These are phyloP conservation scores for Acromyrmex heyeri DNA, from an alignment of 1,140 invertebrate genomes.

Conservation along the genomic window DNA sequence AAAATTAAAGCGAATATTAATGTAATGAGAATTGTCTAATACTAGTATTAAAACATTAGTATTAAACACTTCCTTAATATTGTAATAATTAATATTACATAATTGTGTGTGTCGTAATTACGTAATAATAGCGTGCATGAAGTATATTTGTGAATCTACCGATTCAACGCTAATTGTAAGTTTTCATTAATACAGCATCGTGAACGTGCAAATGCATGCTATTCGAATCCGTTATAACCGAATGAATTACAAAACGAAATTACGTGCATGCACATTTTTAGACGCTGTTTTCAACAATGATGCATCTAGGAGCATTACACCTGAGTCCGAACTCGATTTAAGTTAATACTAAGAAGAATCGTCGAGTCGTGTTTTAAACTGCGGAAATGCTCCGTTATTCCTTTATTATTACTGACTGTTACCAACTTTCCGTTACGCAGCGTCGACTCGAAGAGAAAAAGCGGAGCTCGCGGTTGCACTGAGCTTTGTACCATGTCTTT, in stretches of 20 bases:
- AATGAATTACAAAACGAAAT: slow-evolving; percentile 28
- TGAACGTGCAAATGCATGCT: neutral
- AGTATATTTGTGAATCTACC: neutral
- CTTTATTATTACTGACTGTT: slow-evolving; percentile 60
- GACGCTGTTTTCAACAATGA: slow-evolving; percentile 7
- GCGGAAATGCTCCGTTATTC: slow-evolving; percentile 61
- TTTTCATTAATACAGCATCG: neutral
- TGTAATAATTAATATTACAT: slow-evolving; percentile 1
- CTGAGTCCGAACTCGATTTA: slow-evolving; percentile 30
- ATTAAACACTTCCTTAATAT: neutral
- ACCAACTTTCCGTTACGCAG: slow-evolving; percentile 57
- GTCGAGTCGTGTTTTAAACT: slow-evolving; percentile 51
- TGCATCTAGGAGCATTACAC: neutral
- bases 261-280: neutral
- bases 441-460: slow-evolving; percentile 52
- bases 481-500: neutral
- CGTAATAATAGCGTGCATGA: neutral
- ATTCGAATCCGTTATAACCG: neutral
- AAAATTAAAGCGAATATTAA: neutral
- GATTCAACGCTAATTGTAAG: neutral
- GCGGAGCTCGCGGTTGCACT: slow-evolving; percentile 23
- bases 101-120: neutral
- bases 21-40: neutral
- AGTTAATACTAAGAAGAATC: slow-evolving; percentile 45
- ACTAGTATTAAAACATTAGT: neutral